phyloP scores from a whole-genome alignment of 2,888 invertebrate species.

The Lochmaea crataegi region DNA sequence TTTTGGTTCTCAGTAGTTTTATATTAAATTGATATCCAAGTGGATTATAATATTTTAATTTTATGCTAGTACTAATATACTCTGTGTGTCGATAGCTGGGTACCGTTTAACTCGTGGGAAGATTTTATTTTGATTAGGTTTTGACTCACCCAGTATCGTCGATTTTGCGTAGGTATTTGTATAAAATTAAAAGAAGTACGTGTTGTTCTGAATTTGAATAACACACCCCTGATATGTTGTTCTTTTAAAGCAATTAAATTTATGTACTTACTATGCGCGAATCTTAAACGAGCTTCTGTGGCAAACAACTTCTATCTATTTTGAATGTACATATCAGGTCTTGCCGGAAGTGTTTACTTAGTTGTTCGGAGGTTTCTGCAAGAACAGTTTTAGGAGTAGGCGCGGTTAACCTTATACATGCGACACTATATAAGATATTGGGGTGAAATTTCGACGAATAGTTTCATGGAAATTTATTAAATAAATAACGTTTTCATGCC shows the following conservation, averaged over 20 bases:
- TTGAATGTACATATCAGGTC: slow-evolving; percentile 16
- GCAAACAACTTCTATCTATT: slow-evolving; percentile 16
- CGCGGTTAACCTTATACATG: slow-evolving; percentile 32
- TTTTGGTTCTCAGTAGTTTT: too few species aligned
- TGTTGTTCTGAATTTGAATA: background rate
- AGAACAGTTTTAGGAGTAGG: slow-evolving; percentile 25
- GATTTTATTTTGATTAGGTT: too few species aligned
- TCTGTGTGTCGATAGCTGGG: too few species aligned
- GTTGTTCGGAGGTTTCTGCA: slow-evolving; percentile 15
- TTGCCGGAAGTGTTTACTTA: slow-evolving; percentile 17
- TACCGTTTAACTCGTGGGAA: too few species aligned
- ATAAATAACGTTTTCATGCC: slow-evolving; percentile 27
- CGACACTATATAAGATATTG: slow-evolving; percentile 35
- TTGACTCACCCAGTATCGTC: too few species aligned
- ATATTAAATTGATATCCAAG: too few species aligned
- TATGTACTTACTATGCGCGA: background rate
- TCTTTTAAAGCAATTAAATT: background rate
- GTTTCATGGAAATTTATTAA: slow-evolving; percentile 29
- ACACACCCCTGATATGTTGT: background rate
- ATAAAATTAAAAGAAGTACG: too few species aligned
- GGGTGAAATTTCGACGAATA: slow-evolving; percentile 30
- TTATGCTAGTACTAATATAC: too few species aligned
- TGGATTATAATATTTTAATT: too few species aligned
- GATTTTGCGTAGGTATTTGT: too few species aligned
- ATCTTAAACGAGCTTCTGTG: background rate